A percentile compares a stretch with the other conserved stretches of the same genome.
Conservation (phyloP, 2,113 vertebrate species). For the Peucedramus taeniatus region DNA sequence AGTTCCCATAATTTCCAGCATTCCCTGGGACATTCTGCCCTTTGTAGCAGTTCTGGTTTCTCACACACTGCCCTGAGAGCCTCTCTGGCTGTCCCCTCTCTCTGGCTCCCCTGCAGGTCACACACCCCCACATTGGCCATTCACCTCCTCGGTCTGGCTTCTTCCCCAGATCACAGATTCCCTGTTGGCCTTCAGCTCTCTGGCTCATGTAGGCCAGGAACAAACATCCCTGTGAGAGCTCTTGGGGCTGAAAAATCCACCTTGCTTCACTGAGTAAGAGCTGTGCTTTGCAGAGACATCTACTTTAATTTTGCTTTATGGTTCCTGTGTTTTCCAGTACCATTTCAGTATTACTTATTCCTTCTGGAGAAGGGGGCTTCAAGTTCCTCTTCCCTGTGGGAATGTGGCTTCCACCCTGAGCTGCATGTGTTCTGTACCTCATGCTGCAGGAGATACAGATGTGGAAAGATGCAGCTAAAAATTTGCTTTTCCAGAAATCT, state of each 20-base stretch:
- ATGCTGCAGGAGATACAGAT: neutral
- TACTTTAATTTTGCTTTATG: neutral
- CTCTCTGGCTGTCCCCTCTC: neutral
- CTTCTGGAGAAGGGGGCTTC: neutral
- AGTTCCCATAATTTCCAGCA: neutral
- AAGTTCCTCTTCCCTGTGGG: rapidly evolving
- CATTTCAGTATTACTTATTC: neutral
- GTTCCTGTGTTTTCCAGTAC: neutral
- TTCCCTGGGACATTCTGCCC: neutral
- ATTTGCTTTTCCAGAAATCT: neutral
- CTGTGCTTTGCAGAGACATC: neutral
- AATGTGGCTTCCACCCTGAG: neutral
- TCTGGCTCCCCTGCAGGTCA: neutral
- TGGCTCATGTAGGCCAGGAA: neutral
- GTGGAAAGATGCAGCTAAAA: neutral
- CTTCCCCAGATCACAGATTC: neutral
- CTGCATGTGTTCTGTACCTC: rapidly evolving
- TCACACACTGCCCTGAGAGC: neutral
- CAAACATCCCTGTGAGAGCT: neutral
- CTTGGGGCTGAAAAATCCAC: neutral
- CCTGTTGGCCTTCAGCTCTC: neutral
- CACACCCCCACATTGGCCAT: rapidly evolving
- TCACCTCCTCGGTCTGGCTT: rapidly evolving
- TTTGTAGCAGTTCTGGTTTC: neutral
- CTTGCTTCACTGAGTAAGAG: neutral